Conservation (phyloP, 2,888 invertebrate species). For the Cinara cedri region DNA sequence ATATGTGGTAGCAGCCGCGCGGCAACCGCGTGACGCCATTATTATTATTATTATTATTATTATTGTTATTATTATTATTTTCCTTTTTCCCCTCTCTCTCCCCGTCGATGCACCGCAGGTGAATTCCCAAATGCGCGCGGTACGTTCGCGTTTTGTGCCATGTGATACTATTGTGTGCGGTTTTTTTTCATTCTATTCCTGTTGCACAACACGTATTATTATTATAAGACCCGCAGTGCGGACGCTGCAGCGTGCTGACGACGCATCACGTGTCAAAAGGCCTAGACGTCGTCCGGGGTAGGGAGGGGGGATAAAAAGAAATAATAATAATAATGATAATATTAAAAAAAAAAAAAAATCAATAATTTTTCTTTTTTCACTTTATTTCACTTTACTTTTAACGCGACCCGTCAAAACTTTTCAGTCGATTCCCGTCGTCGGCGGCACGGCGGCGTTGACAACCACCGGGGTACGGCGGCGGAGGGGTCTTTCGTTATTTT, state of each 20-base stretch:
- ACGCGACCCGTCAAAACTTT: constrained; percentile 31
- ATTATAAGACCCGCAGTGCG: constrained; percentile 41
- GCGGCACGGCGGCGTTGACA: too few species aligned
- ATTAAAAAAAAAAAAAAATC: constrained; percentile 23
- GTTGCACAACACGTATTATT: constrained; percentile 6
- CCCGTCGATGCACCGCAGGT: constrained; percentile 25
- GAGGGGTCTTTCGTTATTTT: background rate
- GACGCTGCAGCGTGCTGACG: constrained; percentile 24
- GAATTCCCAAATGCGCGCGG: constrained; percentile 31
- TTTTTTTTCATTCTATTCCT: constrained; percentile 1
- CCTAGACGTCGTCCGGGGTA: background rate
- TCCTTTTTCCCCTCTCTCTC: background rate
- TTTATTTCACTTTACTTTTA: background rate
- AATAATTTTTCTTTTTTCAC: constrained; percentile 25
- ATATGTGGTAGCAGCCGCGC: constrained; percentile 13
- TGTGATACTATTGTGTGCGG: constrained; percentile 43
- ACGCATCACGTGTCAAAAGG: constrained; percentile 52
- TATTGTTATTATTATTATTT: constrained; percentile 3
- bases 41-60: constrained; percentile 23
- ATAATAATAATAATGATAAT: too few species aligned
- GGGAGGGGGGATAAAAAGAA: too few species aligned
- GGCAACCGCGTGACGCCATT: constrained; percentile 39
- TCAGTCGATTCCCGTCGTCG: background rate
- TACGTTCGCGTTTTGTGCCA: constrained; percentile 7
- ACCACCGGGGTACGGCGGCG: too few species aligned